Conservation (phyloP, 1,140 invertebrate species). For the Teleopsis dalmanni region DNA sequence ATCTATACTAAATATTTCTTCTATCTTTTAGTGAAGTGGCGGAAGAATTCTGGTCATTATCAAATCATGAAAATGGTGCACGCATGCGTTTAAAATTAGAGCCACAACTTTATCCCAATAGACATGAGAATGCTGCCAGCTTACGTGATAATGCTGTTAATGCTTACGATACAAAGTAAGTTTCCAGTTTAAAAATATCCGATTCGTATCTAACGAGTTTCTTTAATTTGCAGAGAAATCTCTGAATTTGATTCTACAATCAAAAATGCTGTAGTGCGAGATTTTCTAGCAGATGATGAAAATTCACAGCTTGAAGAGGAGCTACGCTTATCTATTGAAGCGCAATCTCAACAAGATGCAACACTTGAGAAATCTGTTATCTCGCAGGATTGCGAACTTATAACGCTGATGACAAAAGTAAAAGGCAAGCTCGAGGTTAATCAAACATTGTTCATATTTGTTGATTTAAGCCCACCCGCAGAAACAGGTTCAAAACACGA, state of each 20-base stretch:
- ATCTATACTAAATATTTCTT: not conserved
- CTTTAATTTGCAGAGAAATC: conserved; percentile 23
- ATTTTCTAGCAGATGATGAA: conserved; percentile 39
- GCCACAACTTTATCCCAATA: conserved; percentile 49
- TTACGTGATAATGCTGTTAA: conserved; percentile 53
- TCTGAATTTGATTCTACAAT: conserved; percentile 41
- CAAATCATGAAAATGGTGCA: conserved; percentile 56
- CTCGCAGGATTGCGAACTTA: conserved; percentile 57
- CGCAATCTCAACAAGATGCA: conserved; percentile 37
- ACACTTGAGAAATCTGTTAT: conserved; percentile 52
- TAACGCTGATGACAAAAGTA: conserved; percentile 56
- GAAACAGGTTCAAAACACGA: conserved; percentile 51
- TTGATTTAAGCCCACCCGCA: conserved; percentile 51
- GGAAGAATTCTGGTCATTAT: conserved; percentile 51
- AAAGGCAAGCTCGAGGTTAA: conserved; percentile 60
- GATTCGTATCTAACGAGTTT: not conserved
- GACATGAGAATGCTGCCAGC: conserved; percentile 55
- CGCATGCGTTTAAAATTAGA: conserved; percentile 58
- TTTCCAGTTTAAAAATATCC: not conserved
- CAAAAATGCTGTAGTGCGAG: conserved; percentile 37
- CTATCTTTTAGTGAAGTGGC: conserved; percentile 5
- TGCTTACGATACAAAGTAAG: conserved; percentile 38
- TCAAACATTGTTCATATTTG: conserved; percentile 56
- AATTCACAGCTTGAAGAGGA: conserved; percentile 38
- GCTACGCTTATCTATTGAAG: conserved; percentile 29